Conservation (phyloP, 2,888 invertebrate species). For the Oxycera nigricornis region DNA sequence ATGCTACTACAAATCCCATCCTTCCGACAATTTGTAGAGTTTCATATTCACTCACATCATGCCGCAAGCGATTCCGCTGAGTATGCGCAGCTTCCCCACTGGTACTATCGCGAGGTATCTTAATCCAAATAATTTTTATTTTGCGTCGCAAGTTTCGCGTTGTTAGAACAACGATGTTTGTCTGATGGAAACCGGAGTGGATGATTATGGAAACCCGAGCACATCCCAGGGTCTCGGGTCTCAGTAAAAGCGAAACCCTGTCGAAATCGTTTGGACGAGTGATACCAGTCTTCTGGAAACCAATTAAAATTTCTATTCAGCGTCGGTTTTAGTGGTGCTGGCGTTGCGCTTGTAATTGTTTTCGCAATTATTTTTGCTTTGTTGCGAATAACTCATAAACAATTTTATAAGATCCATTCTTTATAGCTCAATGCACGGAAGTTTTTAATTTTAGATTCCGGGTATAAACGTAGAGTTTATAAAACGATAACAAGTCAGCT, state of each 20-base stretch:
- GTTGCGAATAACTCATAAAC: neutral
- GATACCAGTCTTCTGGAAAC: no score
- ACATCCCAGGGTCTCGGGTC: neutral
- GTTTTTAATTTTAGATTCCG: no score
- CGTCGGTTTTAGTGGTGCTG: conserved; percentile 2
- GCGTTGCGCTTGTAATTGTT: neutral
- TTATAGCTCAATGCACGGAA: no score
- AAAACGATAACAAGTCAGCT: no score
- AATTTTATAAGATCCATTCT: neutral
- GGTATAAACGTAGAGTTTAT: no score
- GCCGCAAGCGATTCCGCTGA: neutral
- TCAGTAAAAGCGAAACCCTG: neutral
- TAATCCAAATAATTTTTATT: conserved; percentile 6
- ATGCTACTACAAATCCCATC: no score
- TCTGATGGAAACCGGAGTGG: neutral
- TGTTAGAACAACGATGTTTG: neutral
- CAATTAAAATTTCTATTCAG: neutral
- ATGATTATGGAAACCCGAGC: neutral
- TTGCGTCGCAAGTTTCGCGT: neutral
- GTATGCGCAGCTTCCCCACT: neutral
- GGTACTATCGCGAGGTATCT: neutral
- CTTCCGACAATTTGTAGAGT: no score
- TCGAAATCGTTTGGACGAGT: neutral
- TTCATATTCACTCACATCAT: no score
- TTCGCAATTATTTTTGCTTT: conserved; percentile 6